phyloP scores from a whole-genome alignment of 2,113 vertebrate species.

The Pantherophis guttatus region DNA sequence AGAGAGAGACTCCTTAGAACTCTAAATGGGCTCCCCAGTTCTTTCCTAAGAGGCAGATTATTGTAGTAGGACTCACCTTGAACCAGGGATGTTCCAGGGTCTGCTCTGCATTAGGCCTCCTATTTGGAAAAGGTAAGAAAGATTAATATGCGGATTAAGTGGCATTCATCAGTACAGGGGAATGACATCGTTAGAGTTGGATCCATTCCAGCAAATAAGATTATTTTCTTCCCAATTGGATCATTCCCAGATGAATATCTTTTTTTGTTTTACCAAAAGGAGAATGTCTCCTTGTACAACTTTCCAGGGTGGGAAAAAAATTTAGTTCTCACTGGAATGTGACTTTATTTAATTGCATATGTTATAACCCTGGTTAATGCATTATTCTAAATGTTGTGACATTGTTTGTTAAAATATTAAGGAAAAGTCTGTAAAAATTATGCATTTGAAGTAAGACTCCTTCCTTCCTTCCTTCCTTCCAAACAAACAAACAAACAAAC shows the following conservation, averaged over 20 bases:
- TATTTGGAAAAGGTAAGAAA: slow-evolving; percentile 55
- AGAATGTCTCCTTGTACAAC: not conserved
- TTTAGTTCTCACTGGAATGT: not conserved
- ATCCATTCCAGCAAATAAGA: not conserved
- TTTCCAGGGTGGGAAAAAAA: not conserved
- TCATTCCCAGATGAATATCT: not conserved
- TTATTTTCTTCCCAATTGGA: not conserved
- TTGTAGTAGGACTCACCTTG: slow-evolving; percentile 76
- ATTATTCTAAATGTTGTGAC: not conserved
- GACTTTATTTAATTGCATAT: not conserved
- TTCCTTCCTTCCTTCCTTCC: too few relatives aligned
- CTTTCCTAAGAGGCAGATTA: not conserved
- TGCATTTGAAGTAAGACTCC: not conserved
- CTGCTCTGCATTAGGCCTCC: slow-evolving; percentile 89
- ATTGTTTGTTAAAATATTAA: not conserved
- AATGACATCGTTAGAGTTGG: not conserved
- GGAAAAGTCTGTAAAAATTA: not conserved
- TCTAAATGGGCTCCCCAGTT: not conserved
- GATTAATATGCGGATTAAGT: not conserved
- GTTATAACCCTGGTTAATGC: not conserved
- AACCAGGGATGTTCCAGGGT: slow-evolving; percentile 95
- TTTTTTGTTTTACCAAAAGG: not conserved
- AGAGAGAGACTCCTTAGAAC: not conserved
- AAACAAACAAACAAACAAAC: too few relatives aligned
- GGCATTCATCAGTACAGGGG: not conserved